Percentiles rank a stretch among this genome's conserved stretches.
These are phyloP conservation scores for Fukomys damarensis DNA, from an alignment of 2,113 vertebrate genomes.

Conservation along the genomic window DNA sequence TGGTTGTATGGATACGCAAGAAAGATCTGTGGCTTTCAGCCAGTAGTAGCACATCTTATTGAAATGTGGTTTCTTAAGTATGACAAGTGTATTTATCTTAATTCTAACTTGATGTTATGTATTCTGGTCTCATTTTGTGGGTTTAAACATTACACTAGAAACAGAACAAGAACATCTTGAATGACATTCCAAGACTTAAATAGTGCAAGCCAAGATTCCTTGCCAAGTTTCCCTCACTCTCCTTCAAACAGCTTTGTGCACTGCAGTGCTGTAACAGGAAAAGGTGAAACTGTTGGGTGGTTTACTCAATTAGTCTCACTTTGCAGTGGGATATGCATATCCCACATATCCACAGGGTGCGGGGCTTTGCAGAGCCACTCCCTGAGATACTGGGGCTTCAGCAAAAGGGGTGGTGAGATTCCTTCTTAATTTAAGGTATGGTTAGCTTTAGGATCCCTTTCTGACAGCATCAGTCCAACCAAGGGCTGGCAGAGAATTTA, in stretches of 20 bases:
- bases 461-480: neutral
- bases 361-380: neutral
- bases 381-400: neutral
- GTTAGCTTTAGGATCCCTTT: neutral
- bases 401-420: neutral
- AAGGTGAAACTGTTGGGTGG: slow-evolving; percentile 34
- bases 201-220: slow-evolving; percentile 63
- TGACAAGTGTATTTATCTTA: slow-evolving; percentile 78
- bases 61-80: slow-evolving; percentile 73
- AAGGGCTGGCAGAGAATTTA: slow-evolving; percentile 5
- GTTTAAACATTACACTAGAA: slow-evolving; percentile 76
- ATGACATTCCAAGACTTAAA: slow-evolving; percentile 78
- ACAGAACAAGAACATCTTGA: slow-evolving; percentile 75
- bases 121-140: slow-evolving; percentile 77
- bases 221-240: slow-evolving; percentile 63
- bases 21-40: slow-evolving; percentile 63
- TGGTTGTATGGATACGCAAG: slow-evolving; percentile 47
- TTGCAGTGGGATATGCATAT: neutral
- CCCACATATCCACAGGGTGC: neutral
- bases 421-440: neutral
- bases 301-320: slow-evolving; percentile 42
- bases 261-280: slow-evolving; percentile 34
- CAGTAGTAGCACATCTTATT: slow-evolving; percentile 66
- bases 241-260: slow-evolving; percentile 68
- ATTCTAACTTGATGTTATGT: slow-evolving; percentile 69